phyloP scores from a whole-genome alignment of 2,113 vertebrate genomes.

The Ailuropoda melanoleuca region DNA sequence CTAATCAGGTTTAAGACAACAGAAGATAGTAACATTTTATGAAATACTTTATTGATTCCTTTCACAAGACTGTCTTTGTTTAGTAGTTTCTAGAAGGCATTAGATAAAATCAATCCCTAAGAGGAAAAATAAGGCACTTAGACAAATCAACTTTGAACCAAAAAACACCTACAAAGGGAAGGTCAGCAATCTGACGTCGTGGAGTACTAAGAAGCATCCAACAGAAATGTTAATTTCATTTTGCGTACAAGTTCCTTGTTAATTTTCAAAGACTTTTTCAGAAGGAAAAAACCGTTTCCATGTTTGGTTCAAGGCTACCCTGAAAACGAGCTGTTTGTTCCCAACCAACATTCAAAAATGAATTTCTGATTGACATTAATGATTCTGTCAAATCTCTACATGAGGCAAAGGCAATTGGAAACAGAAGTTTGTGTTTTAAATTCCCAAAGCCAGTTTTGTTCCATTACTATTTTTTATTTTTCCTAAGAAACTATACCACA shows the following conservation, averaged over 20 bases:
- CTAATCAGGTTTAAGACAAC: not conserved
- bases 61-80: not conserved
- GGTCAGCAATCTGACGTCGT: not conserved
- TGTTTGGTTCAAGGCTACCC: not conserved
- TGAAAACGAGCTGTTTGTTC: not conserved
- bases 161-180: conserved; percentile 16
- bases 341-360: not conserved
- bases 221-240: not conserved
- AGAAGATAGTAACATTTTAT: not conserved
- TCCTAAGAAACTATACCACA: not conserved
- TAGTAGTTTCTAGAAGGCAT: not conserved
- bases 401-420: not conserved
- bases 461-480: not conserved
- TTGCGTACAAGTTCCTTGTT: not conserved
- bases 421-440: conserved; percentile 28
- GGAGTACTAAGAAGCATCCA: not conserved
- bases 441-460: not conserved
- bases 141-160: not conserved
- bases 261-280: not conserved
- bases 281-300: not conserved
- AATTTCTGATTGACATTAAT: not conserved
- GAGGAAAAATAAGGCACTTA: not conserved
- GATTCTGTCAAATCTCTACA: not conserved
- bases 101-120: not conserved
- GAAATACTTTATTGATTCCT: not conserved